A percentile compares a stretch with the other conserved stretches of the same genome.
Evolutionary conservation across 2,888 invertebrate species (phyloP).

Genomic region (Rhamphomyia laevipes): DNA sequence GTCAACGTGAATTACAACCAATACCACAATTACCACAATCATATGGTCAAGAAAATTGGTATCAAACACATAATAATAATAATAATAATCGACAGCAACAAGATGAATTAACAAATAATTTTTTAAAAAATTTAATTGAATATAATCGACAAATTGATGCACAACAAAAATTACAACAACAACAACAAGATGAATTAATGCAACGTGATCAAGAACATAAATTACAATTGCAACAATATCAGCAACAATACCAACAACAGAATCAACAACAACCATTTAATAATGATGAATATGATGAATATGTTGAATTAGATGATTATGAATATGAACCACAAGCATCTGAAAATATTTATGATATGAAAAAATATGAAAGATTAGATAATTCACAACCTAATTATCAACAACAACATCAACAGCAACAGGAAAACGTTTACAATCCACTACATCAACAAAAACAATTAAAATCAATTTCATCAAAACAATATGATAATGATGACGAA

Average conservation of each 20-base stretch:
- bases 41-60: slow-evolving; percentile 52
- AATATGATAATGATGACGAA: slow-evolving; percentile 44
- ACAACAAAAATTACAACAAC: slow-evolving; percentile 37
- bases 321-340: slow-evolving; percentile 15
- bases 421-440: not conserved
- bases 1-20: slow-evolving; percentile 18
- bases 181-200: slow-evolving; percentile 36
- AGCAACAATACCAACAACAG: not conserved
- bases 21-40: not conserved
- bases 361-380: slow-evolving; percentile 14
- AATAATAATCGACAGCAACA: slow-evolving; percentile 33
- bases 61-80: slow-evolving; percentile 35
- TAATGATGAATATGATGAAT: slow-evolving; percentile 48
- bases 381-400: slow-evolving; percentile 2
- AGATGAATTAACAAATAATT: slow-evolving; percentile 28
- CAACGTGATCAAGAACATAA: slow-evolving; percentile 30
- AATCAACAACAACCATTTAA: slow-evolving; percentile 7
- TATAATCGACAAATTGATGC: slow-evolving; percentile 43
- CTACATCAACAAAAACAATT: not conserved
- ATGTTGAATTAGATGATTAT: slow-evolving; percentile 13
- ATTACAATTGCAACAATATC: slow-evolving; percentile 4
- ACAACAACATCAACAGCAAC: slow-evolving; percentile 15
- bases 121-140: slow-evolving; percentile 53
- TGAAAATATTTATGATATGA: slow-evolving; percentile 13
- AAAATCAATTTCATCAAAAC: slow-evolving; percentile 2